phyloP scores from a whole-genome alignment of 2,797 vertebrate species.

The Pseudochaenichthys georgianus region DNA sequence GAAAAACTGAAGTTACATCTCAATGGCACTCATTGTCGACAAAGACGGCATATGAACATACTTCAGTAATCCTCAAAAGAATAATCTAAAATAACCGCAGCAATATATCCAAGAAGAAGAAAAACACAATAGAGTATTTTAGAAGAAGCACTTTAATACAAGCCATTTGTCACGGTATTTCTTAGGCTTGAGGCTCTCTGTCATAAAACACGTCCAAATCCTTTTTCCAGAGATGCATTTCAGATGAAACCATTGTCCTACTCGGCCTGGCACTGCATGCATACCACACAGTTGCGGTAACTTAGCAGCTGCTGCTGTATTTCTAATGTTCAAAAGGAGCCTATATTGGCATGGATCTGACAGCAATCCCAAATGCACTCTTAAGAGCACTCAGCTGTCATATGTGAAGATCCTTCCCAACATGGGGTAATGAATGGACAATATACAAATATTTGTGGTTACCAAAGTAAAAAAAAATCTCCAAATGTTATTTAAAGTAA shows the following conservation, averaged over 20 bases:
- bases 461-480: conserved; percentile 36
- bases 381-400: conserved; percentile 54
- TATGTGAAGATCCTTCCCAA: conserved; percentile 56
- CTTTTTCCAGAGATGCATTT: conserved; percentile 45
- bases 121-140: conserved; percentile 32
- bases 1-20: neutral
- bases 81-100: conserved; percentile 21
- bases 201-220: conserved; percentile 48
- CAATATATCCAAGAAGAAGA: conserved; percentile 11
- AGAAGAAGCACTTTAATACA: conserved; percentile 32
- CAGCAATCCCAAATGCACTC: conserved; percentile 61
- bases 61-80: conserved; percentile 2
- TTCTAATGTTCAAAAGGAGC: conserved; percentile 69
- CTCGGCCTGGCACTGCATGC: conserved; percentile 60
- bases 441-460: conserved; percentile 15
- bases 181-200: conserved; percentile 48
- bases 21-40: neutral
- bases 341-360: conserved; percentile 64
- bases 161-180: conserved; percentile 47
- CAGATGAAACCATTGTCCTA: conserved; percentile 64
- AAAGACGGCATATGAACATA: neutral
- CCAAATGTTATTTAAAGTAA: conserved; percentile 22
- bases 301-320: conserved; percentile 74
- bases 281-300: conserved; percentile 64
- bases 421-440: conserved; percentile 54